These are phyloP conservation scores for Syngnathus typhle DNA, from an alignment of 2,113 vertebrate genomes.

Conservation along the genomic window DNA sequence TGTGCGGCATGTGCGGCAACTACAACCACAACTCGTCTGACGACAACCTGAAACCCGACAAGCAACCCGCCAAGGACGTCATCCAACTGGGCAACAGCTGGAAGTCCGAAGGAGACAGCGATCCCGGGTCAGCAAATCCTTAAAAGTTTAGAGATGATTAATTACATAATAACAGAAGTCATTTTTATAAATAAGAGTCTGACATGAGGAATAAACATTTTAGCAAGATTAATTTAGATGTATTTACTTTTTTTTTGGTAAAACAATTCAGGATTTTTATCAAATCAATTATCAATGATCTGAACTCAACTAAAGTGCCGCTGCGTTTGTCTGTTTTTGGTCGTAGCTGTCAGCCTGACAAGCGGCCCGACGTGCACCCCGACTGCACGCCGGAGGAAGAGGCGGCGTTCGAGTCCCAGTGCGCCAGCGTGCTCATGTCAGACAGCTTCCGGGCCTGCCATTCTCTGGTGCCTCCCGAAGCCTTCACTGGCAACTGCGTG, in stretches of 20 bases:
- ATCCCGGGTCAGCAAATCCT: constrained; percentile 62
- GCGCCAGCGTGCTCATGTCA: constrained; percentile 48
- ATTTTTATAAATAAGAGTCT: too few species aligned
- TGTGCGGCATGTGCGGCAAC: constrained; percentile 82
- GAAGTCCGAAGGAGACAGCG: constrained; percentile 70
- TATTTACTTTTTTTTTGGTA: too few species aligned
- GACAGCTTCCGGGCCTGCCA: constrained; percentile 69
- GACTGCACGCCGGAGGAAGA: constrained; percentile 62
- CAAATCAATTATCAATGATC: too few species aligned
- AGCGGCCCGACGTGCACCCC: constrained; percentile 51
- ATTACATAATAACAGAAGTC: too few species aligned
- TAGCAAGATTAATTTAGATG: too few species aligned
- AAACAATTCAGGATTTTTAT: too few species aligned
- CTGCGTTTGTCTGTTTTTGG: not conserved
- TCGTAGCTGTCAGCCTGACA: constrained; percentile 70
- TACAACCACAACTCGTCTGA: constrained; percentile 72
- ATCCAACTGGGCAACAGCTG: constrained; percentile 77
- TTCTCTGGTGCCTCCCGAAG: constrained; percentile 36
- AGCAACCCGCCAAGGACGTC: constrained; percentile 62
- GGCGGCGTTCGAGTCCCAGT: constrained; percentile 41
- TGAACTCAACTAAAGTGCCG: too few species aligned
- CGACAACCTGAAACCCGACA: constrained; percentile 73
- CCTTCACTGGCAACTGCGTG: constrained; percentile 71
- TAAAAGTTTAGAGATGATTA: too few species aligned
- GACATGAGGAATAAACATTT: not conserved